These are phyloP conservation scores for Stramonita haemastoma DNA, from an alignment of 2,888 invertebrate genomes.

Conservation along the genomic window DNA sequence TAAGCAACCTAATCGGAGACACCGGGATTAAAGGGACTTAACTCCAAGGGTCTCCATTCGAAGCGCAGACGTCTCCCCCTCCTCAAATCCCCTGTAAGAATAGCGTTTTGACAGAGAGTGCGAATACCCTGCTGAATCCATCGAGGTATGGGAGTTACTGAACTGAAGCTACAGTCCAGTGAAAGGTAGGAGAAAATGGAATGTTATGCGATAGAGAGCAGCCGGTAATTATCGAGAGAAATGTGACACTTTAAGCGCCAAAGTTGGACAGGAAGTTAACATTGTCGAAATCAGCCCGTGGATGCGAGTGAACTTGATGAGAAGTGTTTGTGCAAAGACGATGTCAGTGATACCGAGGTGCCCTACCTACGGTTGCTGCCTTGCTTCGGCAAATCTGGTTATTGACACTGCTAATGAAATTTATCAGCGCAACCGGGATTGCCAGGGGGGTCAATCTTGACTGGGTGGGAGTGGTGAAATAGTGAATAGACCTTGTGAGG, in stretches of 20 bases:
- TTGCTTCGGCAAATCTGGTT: background rate
- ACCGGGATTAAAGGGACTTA: slow-evolving; percentile 32
- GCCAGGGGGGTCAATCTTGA: background rate
- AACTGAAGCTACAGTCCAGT: background rate
- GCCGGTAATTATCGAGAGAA: slow-evolving; percentile 14
- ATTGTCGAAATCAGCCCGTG: background rate
- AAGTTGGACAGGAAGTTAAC: slow-evolving; percentile 18
- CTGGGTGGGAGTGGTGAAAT: background rate
- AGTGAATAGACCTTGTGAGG: too few species aligned
- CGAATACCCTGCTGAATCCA: background rate
- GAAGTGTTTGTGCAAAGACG: background rate
- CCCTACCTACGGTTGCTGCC: background rate
- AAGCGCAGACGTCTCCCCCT: background rate
- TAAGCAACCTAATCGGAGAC: slow-evolving; percentile 6
- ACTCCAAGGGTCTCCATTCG: background rate
- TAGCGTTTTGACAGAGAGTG: background rate
- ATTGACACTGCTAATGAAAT: background rate
- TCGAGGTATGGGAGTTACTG: background rate
- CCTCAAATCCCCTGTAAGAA: background rate
- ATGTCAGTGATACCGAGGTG: slow-evolving; percentile 10
- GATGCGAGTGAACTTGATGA: background rate
- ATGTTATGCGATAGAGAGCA: background rate
- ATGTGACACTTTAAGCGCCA: slow-evolving; percentile 25
- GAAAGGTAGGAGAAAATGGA: background rate
- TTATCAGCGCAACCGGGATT: background rate